Conservation (phyloP, 2,113 vertebrate genomes). For the Albula goreensis region DNA sequence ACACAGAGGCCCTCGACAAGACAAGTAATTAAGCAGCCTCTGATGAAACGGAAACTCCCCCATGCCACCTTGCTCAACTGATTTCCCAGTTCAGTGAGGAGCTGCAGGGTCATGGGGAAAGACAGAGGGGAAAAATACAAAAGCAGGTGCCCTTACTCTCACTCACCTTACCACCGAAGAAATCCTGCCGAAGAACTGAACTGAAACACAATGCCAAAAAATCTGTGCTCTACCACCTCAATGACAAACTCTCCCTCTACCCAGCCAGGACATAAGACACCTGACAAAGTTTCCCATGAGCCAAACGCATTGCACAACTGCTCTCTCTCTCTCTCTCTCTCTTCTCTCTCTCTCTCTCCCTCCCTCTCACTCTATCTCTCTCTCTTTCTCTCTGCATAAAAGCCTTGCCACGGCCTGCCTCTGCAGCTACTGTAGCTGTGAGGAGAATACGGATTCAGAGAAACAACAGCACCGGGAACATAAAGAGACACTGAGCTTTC, state of each 20-base stretch:
- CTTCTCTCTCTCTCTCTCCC: not conserved
- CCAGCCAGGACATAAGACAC: slow-evolving; percentile 29
- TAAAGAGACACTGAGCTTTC: slow-evolving; percentile 53
- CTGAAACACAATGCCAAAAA: not conserved
- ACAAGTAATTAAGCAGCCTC: slow-evolving; percentile 21
- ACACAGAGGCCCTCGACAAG: not conserved
- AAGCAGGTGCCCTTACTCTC: not conserved
- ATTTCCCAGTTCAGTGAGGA: slow-evolving; percentile 55
- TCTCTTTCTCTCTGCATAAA: not conserved
- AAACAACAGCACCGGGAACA: slow-evolving; percentile 31
- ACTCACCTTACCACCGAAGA: not conserved
- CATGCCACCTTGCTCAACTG: slow-evolving; percentile 48
- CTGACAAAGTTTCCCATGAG: slow-evolving; percentile 37
- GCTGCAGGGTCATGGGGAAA: slow-evolving; percentile 51
- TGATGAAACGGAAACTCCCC: slow-evolving; percentile 42
- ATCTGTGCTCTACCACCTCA: slow-evolving; percentile 14
- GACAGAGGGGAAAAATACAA: slow-evolving; percentile 13
- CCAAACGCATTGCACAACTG: slow-evolving; percentile 17
- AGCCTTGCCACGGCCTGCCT: not conserved
- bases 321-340: slow-evolving; percentile 3
- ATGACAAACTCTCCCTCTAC: slow-evolving; percentile 6
- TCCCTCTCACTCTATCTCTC: not conserved
- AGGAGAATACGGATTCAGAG: not conserved
- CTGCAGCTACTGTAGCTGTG: not conserved
- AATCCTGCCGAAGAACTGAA: not conserved